Evolutionary conservation across 2,797 vertebrate species (phyloP).

Genomic region (Urosaurus nigricauda): DNA sequence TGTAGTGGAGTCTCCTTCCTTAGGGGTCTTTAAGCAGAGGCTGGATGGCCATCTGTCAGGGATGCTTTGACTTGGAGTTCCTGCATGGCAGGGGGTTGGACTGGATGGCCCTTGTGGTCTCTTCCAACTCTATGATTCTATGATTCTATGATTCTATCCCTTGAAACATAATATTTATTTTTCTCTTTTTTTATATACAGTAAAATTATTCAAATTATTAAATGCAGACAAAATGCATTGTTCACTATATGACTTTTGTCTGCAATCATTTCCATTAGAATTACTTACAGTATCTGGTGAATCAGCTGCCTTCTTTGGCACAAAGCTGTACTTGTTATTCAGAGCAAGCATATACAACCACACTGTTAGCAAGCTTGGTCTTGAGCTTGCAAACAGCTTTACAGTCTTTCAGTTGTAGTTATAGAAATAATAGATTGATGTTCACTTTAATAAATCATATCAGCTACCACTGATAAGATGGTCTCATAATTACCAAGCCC

Average conservation of each 20-base stretch:
- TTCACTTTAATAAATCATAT: background rate
- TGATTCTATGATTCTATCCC: too few relatives aligned
- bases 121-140: too few relatives aligned
- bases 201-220: slow-evolving; percentile 30
- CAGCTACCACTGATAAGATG: background rate
- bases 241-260: background rate
- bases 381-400: background rate
- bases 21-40: too few relatives aligned
- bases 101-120: too few relatives aligned
- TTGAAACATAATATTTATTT: background rate
- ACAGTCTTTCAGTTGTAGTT: background rate
- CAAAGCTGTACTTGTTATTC: background rate
- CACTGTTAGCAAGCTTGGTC: background rate
- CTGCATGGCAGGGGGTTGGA: too few relatives aligned
- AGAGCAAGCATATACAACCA: background rate
- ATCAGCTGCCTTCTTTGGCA: background rate
- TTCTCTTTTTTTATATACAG: background rate
- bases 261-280: background rate
- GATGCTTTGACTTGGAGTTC: too few relatives aligned
- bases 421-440: background rate
- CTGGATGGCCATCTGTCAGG: too few relatives aligned
- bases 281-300: background rate
- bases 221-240: rapidly evolving
- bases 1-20: too few relatives aligned
- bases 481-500: background rate